Conservation (phyloP, 1,140 invertebrate species). For the Platorchestia sp. region DNA sequence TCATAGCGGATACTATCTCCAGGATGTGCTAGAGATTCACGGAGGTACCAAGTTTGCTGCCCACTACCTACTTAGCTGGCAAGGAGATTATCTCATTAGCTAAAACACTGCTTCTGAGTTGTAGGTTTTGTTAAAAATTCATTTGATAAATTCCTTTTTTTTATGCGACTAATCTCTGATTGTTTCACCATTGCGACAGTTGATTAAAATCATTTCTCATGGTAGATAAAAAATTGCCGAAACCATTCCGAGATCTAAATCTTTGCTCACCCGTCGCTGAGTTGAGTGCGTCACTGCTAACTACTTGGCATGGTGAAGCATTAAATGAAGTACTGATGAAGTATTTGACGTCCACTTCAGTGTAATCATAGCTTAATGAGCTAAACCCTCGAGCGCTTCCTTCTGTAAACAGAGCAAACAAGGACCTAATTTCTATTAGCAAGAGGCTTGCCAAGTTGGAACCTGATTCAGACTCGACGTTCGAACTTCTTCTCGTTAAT, state of each 20-base stretch:
- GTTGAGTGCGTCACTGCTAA: background rate
- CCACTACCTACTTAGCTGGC: background rate
- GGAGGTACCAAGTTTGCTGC: background rate
- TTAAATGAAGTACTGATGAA: background rate
- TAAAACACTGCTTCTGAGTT: background rate
- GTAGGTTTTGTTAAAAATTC: background rate
- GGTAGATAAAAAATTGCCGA: background rate
- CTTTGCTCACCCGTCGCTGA: background rate
- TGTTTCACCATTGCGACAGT: background rate
- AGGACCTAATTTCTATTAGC: background rate
- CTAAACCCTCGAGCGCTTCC: background rate
- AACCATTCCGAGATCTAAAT: background rate
- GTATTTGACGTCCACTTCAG: background rate
- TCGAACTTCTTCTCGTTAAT: slow-evolving; percentile 36
- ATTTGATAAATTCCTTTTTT: background rate
- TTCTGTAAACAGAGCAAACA: background rate
- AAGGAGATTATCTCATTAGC: background rate
- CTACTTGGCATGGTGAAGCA: background rate
- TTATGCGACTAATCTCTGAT: background rate
- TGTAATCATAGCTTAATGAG: background rate
- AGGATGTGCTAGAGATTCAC: background rate
- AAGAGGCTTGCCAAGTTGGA: background rate
- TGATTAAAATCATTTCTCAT: background rate
- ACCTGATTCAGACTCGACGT: slow-evolving; percentile 21
- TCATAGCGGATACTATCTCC: background rate